Conservation (phyloP, 2,113 vertebrate genomes). For the Narcine bancroftii region DNA sequence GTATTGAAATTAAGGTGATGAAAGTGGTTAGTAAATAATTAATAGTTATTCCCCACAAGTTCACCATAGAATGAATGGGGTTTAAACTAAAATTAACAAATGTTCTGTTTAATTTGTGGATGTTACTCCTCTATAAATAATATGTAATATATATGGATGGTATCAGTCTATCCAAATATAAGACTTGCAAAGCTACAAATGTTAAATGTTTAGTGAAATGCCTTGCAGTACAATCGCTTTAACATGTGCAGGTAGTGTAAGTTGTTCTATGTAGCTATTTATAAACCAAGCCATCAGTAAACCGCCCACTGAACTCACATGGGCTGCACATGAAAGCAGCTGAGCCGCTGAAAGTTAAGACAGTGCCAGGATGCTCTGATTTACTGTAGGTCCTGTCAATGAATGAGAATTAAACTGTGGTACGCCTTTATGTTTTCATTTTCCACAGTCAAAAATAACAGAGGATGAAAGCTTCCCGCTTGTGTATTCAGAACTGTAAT, state of each 20-base stretch:
- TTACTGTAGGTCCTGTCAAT: constrained; percentile 32
- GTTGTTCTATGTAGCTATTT: constrained; percentile 1
- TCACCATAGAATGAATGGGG: neutral
- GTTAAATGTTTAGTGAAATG: constrained; percentile 1
- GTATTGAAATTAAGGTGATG: neutral
- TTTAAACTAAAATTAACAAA: neutral
- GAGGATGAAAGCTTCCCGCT: constrained; percentile 35
- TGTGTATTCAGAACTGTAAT: constrained; percentile 37
- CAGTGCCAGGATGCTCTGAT: constrained; percentile 26
- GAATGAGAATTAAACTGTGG: constrained; percentile 36
- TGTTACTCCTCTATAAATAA: too few relatives aligned
- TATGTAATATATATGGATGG: too few relatives aligned
- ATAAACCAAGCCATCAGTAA: constrained; percentile 17
- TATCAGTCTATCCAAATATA: neutral
- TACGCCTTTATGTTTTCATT: constrained; percentile 37
- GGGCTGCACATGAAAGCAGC: constrained; percentile 27
- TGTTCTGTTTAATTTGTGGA: neutral
- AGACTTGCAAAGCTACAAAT: neutral
- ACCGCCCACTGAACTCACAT: constrained; percentile 24
- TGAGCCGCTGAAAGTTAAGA: constrained; percentile 23
- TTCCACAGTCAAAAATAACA: constrained; percentile 38
- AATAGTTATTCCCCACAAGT: neutral
- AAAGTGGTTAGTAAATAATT: neutral
- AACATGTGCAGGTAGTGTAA: neutral
- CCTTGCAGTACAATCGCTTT: neutral